Percentiles rank a stretch among this genome's conserved stretches.
phyloP scores from a whole-genome alignment of 2,888 invertebrate species.

The Zelleria hepariella region DNA sequence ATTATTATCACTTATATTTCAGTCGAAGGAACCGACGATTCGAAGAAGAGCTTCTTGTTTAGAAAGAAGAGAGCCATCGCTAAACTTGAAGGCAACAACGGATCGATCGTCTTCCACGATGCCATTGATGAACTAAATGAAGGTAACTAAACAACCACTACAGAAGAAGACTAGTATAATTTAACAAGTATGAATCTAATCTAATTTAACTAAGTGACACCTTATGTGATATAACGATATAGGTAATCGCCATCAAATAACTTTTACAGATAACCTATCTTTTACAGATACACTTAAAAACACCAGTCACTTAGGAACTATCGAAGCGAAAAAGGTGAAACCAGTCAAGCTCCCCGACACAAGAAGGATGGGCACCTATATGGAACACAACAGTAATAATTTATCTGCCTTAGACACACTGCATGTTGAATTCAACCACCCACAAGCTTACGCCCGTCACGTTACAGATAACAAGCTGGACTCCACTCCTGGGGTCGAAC shows the following conservation, averaged over 20 bases:
- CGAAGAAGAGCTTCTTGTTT: constrained; percentile 20
- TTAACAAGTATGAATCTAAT: too few species aligned
- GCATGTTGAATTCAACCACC: constrained; percentile 43
- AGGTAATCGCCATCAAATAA: background rate
- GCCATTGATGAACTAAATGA: constrained; percentile 49
- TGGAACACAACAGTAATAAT: constrained; percentile 22
- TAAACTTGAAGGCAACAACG: constrained; percentile 17
- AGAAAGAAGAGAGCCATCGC: constrained; percentile 35
- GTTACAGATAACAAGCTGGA: constrained; percentile 54
- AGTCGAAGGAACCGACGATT: constrained; percentile 24
- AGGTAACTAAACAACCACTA: constrained; percentile 24
- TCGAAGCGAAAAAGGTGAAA: constrained; percentile 35
- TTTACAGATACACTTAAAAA: constrained; percentile 46
- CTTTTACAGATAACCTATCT: background rate
- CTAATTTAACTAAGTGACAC: too few species aligned
- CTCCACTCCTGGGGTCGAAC: constrained; percentile 25
- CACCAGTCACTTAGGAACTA: constrained; percentile 37
- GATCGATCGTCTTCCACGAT: constrained; percentile 38
- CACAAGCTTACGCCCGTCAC: constrained; percentile 32
- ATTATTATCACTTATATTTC: background rate
- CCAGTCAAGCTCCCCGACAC: constrained; percentile 21
- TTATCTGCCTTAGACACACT: constrained; percentile 11
- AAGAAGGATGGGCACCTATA: constrained; percentile 26
- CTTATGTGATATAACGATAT: too few species aligned
- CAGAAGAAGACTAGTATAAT: too few species aligned